Conservation (phyloP, 2,888 invertebrate species). For the Dasysyrphus tricinctus region DNA sequence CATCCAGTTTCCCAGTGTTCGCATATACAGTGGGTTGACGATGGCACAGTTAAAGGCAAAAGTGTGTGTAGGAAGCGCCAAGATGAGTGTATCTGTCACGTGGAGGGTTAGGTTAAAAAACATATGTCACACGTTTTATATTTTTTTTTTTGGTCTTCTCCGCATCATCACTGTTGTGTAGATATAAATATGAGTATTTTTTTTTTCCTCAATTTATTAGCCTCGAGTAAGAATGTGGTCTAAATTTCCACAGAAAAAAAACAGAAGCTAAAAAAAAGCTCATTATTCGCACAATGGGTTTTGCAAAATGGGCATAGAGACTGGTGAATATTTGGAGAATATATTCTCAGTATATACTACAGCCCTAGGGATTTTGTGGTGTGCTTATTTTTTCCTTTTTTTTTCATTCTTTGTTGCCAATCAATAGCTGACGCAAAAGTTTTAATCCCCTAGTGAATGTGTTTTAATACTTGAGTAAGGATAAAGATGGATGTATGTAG, state of each 20-base stretch:
- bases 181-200: background rate
- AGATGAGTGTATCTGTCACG: conserved; percentile 48
- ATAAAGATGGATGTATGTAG: background rate
- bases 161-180: background rate
- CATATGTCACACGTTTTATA: conserved; percentile 24
- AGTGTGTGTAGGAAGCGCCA: conserved; percentile 28
- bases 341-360: conserved; percentile 18
- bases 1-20: background rate
- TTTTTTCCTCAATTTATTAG: conserved; percentile 23
- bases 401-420: conserved; percentile 4
- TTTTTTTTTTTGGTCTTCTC: background rate
- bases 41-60: conserved; percentile 12
- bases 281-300: conserved; percentile 63
- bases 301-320: conserved; percentile 10
- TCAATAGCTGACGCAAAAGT: conserved; percentile 46
- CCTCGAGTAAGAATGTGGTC: conserved; percentile 41
- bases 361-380: conserved; percentile 29
- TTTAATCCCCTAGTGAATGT: conserved; percentile 35
- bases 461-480: conserved; percentile 11
- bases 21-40: conserved; percentile 4
- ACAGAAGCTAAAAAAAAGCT: conserved; percentile 27
- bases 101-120: conserved; percentile 25
- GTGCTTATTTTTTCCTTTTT: conserved; percentile 1
- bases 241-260: conserved; percentile 33
- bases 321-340: conserved; percentile 42